Conservation (phyloP, 2,888 invertebrate species). For the Cryptosula pallasiana region DNA sequence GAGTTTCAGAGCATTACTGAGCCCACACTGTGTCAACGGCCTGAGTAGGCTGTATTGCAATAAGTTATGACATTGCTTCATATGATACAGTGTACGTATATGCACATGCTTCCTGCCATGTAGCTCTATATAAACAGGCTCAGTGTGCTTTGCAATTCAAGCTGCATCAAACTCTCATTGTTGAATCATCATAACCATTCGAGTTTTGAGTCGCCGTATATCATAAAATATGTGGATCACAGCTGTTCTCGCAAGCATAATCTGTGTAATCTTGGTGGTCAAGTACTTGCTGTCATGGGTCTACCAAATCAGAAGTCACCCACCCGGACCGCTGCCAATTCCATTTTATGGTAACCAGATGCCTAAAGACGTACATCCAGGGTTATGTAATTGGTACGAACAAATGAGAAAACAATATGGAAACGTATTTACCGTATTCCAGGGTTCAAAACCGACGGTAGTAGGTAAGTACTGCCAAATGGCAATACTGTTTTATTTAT, state of each 20-base stretch:
- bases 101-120: too few species aligned
- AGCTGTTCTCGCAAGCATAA: background rate
- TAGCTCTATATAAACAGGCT: too few species aligned
- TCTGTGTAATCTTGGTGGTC: background rate
- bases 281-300: slow-evolving; percentile 3
- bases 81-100: too few species aligned
- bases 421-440: slow-evolving; percentile 1
- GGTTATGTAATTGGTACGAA: slow-evolving; percentile 2
- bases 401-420: background rate
- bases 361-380: slow-evolving; percentile 14
- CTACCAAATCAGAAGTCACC: background rate
- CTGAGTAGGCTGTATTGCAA: too few species aligned
- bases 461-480: background rate
- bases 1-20: too few species aligned
- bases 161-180: too few species aligned
- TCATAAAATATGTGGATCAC: background rate
- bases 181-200: too few species aligned
- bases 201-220: too few species aligned
- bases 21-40: too few species aligned
- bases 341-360: slow-evolving; percentile 5
- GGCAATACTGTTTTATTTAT: too few species aligned
- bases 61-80: too few species aligned
- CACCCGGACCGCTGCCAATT: slow-evolving; percentile 7
- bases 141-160: too few species aligned
- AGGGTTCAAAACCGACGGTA: background rate